Base-by-base conservation (phyloP, 1,140 invertebrate species). In the Diabrotica virgifera region DNA sequence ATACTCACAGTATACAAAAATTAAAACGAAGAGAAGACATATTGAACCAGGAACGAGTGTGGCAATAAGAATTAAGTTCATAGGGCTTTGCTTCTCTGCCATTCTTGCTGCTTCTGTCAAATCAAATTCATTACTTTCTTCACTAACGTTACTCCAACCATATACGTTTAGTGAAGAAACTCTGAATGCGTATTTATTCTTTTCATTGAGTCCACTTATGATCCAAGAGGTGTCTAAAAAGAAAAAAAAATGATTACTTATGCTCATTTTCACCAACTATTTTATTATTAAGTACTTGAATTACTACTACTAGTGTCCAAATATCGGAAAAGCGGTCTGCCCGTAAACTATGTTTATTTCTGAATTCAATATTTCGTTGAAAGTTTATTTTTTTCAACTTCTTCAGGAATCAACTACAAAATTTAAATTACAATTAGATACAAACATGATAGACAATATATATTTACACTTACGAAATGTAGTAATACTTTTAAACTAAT, bases 161-260 rank as follows among this genome's bases (percentile, higher is more conserved):
- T 91, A 88, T 11, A 81, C 77, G 77, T 96, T 97, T 57, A 82
- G 80, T 0, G 93, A 93, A 50, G 87, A 84, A 12, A 93, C 92
- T 5, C 90, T 84, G 76, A 95, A 96, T 56, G 80, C 72, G 68
- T 84, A 82, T 7, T 86, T 80, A 64, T 90, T 89, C 2, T 85
- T 79, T 72, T 78, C 66, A 79, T 87, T 85, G 11, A 94, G 80
- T 0, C 85, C 85, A 0, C 83, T 82, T 10, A 95, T 87, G 51
- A 92, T 84, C 90, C 93, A 97, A 69, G 89, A 88, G 67, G 86
- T 86, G 12, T 91, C 89, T 84, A 73, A 13, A 78, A 74, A 65
- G 65, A 63, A 67, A 55, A 62, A 54, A 10, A 8, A 0, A n/a
- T n/a, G n/a, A 24, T 24, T 24, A 24, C 24, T 24, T 1, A 24